Evolutionary conservation across 2,113 vertebrate species (phyloP), one percentile per base, ranked within the genome.

Genomic region (Pygoscelis adeliae): DNA sequence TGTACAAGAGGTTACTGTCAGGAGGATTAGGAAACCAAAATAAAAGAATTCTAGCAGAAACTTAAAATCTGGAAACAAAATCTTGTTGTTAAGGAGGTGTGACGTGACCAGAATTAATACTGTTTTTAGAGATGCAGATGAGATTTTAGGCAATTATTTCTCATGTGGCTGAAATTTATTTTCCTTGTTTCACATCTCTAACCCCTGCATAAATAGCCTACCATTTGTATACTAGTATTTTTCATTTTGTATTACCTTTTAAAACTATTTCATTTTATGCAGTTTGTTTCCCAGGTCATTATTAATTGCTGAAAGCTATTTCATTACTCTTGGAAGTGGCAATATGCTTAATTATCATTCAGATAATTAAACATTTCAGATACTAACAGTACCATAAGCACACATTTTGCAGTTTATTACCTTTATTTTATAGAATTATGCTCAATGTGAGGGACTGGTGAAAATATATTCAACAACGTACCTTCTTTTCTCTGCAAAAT

Each of bases 281-380:
- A 34, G 71, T 94, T 95, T 96, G 65, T 87, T 95, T 96, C 95
- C 87, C 80, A 89, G 95, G 73, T 96, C 87, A 87, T 89, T 94
- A 93, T 71, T 94, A 96, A 71, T 95, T 96, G 72, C 58, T 93
- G 63, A 94, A 96, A 95, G 91, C 42, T 73, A 71, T 97, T 96
- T 94, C 63, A 81, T 90, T 95, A 65, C 88, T 81, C 89, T 77
- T 80, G 62, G 72, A 98, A 97, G 94, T 89, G 50, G 86, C 63
- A 96, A 50, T 74, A 29, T 87, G 55, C 85, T 96, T 96, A 96
- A 97, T 97, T 97, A 93, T 97, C 56, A 53, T 53, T 53, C 61
- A 77, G 74, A 83, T 95, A 92, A 90, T 88, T 90, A 95, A 87
- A 69, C 47, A 84, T 71, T 96, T 93, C 47, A 86, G 73, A 83